Evolutionary conservation across 2,113 vertebrate species (phyloP).

Genomic region (Eolophus roseicapilla): DNA sequence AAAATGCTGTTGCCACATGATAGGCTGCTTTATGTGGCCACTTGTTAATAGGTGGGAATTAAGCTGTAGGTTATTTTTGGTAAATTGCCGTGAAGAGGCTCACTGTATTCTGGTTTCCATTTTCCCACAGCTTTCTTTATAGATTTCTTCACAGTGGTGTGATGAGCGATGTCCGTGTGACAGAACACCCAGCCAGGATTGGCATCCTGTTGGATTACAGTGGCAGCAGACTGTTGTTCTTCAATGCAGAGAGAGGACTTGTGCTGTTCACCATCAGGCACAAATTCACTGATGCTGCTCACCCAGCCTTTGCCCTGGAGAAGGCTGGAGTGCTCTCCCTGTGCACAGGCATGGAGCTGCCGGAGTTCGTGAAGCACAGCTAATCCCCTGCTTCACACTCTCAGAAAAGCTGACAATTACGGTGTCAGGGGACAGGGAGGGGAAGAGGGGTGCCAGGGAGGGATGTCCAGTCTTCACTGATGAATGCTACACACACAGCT

Average conservation of each 20-base stretch:
- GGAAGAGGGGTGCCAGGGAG: background rate
- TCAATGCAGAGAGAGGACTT: conserved; percentile 86
- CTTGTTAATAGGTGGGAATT: background rate
- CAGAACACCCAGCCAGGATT: conserved; percentile 76
- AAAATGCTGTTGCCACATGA: background rate
- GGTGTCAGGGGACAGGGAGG: background rate
- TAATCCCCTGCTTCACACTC: conserved; percentile 59
- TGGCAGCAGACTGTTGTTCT: conserved; percentile 83
- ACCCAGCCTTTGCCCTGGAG: conserved; percentile 88
- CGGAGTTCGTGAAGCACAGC: conserved; percentile 83
- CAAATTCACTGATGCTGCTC: conserved; percentile 77
- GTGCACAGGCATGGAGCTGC: conserved; percentile 81
- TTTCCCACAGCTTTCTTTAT: conserved; percentile 78
- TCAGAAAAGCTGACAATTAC: background rate
- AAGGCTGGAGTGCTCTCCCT: conserved; percentile 84
- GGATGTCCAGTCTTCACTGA: background rate
- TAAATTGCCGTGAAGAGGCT: background rate
- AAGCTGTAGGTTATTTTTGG: background rate
- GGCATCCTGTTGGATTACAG: conserved; percentile 88
- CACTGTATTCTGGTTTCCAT: background rate
- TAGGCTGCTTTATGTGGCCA: background rate
- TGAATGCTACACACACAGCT: background rate
- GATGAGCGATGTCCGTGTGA: conserved; percentile 79
- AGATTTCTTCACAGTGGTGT: conserved; percentile 84
- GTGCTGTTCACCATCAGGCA: conserved; percentile 82